phyloP scores from a whole-genome alignment of 2,113 vertebrate species.

The Poeciliopsis occidentalis region DNA sequence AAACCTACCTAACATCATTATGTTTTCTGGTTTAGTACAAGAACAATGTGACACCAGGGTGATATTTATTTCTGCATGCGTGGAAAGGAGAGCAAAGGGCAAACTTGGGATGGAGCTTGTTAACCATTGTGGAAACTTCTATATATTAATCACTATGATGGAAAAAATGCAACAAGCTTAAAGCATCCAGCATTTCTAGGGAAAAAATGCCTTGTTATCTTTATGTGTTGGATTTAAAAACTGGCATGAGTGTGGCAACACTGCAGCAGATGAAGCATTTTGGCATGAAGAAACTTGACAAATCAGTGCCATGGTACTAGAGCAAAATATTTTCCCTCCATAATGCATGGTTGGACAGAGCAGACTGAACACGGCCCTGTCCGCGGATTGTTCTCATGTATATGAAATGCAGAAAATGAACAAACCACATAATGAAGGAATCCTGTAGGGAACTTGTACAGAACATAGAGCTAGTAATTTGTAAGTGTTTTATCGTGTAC shows the following conservation, averaged over 20 bases:
- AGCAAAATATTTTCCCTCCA: constrained; percentile 6
- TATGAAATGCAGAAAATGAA: constrained; percentile 68
- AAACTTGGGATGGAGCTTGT: constrained; percentile 18
- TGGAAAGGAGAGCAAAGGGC: constrained; percentile 55
- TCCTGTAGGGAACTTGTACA: constrained; percentile 81
- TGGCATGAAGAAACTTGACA: constrained; percentile 34
- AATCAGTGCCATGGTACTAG: constrained; percentile 15
- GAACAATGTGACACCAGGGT: constrained; percentile 64
- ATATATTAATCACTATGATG: not conserved
- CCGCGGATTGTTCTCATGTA: constrained; percentile 33
- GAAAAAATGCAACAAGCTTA: constrained; percentile 17
- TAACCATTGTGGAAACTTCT: constrained; percentile 3
- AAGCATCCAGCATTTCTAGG: constrained; percentile 14
- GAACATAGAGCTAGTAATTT: constrained; percentile 76
- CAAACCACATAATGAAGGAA: constrained; percentile 76
- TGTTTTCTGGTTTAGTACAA: constrained; percentile 74
- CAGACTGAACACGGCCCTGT: constrained; percentile 9
- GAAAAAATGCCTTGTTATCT: constrained; percentile 6
- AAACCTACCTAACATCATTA: constrained; percentile 76
- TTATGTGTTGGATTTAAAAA: constrained; percentile 13
- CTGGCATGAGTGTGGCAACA: constrained; percentile 3
- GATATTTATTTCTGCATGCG: constrained; percentile 71
- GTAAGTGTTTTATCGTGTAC: constrained; percentile 74
- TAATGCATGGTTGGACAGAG: constrained; percentile 3
- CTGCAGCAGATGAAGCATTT: constrained; percentile 27